Base-by-base conservation (phyloP, 1,140 invertebrate species). In the Drosophila nigromelanica region DNA sequence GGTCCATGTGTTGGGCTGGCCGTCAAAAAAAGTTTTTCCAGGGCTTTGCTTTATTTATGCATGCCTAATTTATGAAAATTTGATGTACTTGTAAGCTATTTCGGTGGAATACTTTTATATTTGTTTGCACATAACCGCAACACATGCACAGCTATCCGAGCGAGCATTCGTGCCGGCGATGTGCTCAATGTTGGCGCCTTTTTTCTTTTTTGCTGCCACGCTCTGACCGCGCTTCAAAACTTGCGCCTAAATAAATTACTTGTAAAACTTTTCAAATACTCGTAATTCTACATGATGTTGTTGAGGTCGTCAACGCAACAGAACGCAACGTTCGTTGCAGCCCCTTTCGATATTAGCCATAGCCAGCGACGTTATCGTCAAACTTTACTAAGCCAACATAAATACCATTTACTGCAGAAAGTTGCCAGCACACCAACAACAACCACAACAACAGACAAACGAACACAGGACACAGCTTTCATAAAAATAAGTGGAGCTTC, bases 31-130 rank as follows among this genome's bases (percentile, higher is more conserved):
- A 78, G 76, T 86, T 61, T 39, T 66, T 52, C 47, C 21, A 14
- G 37, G 21, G 39, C 45, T 66, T 68, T 52, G 52, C 62, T 77
- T 89, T 83, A 87, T 89, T 89, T 89, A 89, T 89, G 85, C 79
- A 89, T 89, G 79, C 79, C 83, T 89, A 89, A 89, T 89, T 89
- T 89, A 89, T 89, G 83, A 89, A 89, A 89, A 89, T 89, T 89
- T 89, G 83, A 89, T 89, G 83, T 89, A 89, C 83, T 89, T 89
- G 79, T 89, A 87, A 87, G 83, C 83, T 83, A 83, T 89, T 89
- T 89, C 76, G 79, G 79, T 78, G 79, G 73, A 73, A 89, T 89
- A 89, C 83, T 89, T 89, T 82, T 87, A 89, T 87, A 87, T 87
- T 87, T 87, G 83, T 89, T 87, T 87, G 83, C 79, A 76, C 79